Evolutionary conservation across 2,888 invertebrate genomes (phyloP), one percentile per base, ranked within the genome.

Genomic region (Eurytoma adleriae): DNA sequence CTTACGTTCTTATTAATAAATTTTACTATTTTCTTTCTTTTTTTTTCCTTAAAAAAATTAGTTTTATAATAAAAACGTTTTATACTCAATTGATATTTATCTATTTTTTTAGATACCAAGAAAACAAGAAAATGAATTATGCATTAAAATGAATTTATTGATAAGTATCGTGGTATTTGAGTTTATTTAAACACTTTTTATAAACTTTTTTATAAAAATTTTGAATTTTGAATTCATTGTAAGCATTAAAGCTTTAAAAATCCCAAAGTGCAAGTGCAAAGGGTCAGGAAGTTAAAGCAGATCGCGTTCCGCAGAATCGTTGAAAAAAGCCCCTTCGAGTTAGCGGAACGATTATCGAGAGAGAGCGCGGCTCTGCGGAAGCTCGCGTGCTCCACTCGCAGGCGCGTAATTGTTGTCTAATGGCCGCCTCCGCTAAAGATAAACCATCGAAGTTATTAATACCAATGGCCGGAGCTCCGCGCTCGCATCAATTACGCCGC

Each of bases 321-420:
- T 14, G 52, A 40, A 71, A 71, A 48, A 52, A 68, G 73, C 70
- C 57, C 69, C 56, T 57, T 67, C n/a, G 59, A 67, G 74, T 79
- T 74, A 76, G 73, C 59, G 30, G 62, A 78, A 82, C 83, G 83
- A 85, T 84, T 84, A 83, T 79, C 73, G 62, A 78, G 71, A 54
- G 62, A 3, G 70, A 71, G 79, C 67, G 78, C 67, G 78, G 79
- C 67, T 78, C 71, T 79, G 77, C 83, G 83, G 82, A 84, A 84
- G 83, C 81, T 85, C 82, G 85, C 85, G 85, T 85, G 85, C 75
- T 78, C 18, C 13, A 71, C 79, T 78, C 75, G 79, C 64, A 66
- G 27, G 75, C 75, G 76, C 79, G 81, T 84, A 84, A 83, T 84
- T 81, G 80, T 82, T 79, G 81, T 82, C 80, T 83, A 84, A 84